Evolutionary conservation across 2,113 vertebrate species (phyloP).

Genomic region (Archocentrus centrarchus): DNA sequence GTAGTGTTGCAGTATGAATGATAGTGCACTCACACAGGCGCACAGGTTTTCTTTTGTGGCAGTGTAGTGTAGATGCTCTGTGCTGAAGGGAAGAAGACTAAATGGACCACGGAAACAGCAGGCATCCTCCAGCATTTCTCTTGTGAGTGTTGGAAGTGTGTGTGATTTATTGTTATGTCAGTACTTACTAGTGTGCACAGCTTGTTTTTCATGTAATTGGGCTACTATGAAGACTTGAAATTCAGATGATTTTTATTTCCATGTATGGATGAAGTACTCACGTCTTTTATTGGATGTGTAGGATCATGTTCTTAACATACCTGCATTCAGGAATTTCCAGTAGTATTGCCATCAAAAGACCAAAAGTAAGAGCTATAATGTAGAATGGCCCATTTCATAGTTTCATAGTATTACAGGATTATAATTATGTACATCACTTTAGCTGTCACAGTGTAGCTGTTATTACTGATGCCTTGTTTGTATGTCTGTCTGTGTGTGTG

Average conservation of each 20-base stretch:
- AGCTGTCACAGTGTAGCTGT: background rate
- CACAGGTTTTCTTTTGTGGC: background rate
- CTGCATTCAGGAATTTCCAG: too few relatives aligned
- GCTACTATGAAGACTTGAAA: background rate
- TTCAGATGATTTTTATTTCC: background rate
- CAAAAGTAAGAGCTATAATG: background rate
- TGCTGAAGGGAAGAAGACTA: slow-evolving; percentile 3
- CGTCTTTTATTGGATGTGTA: background rate
- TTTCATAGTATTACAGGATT: background rate
- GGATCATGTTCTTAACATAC: background rate
- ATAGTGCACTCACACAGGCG: slow-evolving; percentile 14
- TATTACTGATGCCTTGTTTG: background rate
- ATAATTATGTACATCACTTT: background rate
- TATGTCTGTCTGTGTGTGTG: background rate
- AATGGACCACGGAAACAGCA: background rate
- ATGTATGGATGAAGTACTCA: background rate
- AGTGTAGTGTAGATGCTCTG: background rate
- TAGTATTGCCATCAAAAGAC: background rate
- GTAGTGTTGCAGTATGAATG: slow-evolving; percentile 41
- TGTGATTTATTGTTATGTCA: background rate
- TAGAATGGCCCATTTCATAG: background rate
- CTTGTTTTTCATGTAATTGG: background rate
- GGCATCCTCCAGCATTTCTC: background rate
- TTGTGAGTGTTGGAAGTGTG: background rate
- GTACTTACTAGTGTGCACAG: background rate